Percentiles rank a stretch among this genome's conserved stretches.
These are phyloP conservation scores for Lepilemur septentrionalis DNA, from an alignment of 2,797 vertebrate species.

Conservation along the genomic window DNA sequence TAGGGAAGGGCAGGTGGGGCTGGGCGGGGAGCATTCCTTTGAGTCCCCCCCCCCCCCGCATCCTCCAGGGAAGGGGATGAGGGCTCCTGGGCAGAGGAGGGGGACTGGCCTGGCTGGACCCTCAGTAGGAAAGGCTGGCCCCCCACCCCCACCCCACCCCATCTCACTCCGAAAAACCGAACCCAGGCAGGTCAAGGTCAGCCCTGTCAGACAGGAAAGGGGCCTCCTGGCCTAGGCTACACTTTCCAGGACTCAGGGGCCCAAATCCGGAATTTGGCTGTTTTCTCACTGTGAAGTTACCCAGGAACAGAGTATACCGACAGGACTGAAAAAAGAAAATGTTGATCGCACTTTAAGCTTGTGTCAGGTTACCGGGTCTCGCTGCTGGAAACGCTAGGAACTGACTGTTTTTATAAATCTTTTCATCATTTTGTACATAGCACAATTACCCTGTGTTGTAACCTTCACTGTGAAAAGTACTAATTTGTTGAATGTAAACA, in stretches of 20 bases:
- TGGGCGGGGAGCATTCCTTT: not conserved
- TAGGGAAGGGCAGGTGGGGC: not conserved
- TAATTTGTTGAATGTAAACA: not conserved
- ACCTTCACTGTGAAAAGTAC: not conserved
- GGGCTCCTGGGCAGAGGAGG: not conserved
- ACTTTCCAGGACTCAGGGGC: accelerated
- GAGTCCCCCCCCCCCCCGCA: too few relatives aligned
- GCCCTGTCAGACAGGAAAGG: not conserved
- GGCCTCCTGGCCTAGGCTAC: not conserved
- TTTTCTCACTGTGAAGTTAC: not conserved
- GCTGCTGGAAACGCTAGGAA: not conserved
- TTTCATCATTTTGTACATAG: not conserved
- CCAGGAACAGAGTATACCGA: not conserved
- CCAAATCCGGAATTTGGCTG: not conserved
- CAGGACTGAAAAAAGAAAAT: not conserved
- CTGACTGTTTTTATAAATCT: not conserved
- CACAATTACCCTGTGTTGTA: not conserved
- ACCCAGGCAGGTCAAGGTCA: not conserved
- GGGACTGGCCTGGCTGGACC: not conserved
- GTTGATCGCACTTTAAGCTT: not conserved
- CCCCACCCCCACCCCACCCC: too few relatives aligned
- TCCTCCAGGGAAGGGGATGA: not conserved
- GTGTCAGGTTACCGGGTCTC: not conserved
- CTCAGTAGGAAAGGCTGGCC: not conserved
- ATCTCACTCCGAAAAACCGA: not conserved